Percentiles rank a stretch among this genome's conserved stretches.
These are phyloP conservation scores for Solea solea DNA, from an alignment of 2,113 vertebrate species.

Conservation along the genomic window DNA sequence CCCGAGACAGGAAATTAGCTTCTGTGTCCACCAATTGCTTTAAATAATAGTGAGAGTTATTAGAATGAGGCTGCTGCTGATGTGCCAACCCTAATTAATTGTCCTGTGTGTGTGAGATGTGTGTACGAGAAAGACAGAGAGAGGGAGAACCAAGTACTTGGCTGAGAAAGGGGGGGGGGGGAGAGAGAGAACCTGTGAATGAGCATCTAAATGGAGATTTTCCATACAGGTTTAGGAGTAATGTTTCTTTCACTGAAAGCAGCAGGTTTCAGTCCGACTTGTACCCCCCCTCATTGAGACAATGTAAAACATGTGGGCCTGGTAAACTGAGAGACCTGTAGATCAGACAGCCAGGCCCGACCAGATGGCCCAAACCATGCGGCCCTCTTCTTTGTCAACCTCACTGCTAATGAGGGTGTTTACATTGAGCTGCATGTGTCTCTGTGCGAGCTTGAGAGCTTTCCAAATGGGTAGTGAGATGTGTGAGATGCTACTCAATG, in stretches of 20 bases:
- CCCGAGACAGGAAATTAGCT: slow-evolving; percentile 65
- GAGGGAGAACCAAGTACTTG: too few species aligned
- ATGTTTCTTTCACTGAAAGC: slow-evolving; percentile 24
- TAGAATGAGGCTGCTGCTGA: slow-evolving; percentile 63
- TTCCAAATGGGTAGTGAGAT: neutral
- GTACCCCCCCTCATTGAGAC: slow-evolving; percentile 11
- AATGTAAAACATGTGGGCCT: slow-evolving; percentile 56
- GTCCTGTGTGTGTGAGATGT: slow-evolving; percentile 7
- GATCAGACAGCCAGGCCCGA: slow-evolving; percentile 48
- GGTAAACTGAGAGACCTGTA: slow-evolving; percentile 48
- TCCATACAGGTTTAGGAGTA: slow-evolving; percentile 1
- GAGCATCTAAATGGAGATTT: slow-evolving; percentile 1
- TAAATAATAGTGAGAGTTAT: slow-evolving; percentile 80
- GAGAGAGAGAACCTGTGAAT: slow-evolving; percentile 9
- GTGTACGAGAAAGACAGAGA: neutral
- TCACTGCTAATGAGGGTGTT: slow-evolving; percentile 62
- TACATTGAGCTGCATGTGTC: slow-evolving; percentile 45
- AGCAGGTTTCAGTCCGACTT: slow-evolving; percentile 19
- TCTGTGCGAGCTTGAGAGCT: slow-evolving; percentile 35
- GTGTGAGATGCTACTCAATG: neutral
- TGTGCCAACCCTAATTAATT: slow-evolving; percentile 76
- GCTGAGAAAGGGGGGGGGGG: neutral
- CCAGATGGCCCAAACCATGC: slow-evolving; percentile 60
- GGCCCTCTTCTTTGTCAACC: slow-evolving; percentile 49
- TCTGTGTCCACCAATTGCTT: slow-evolving; percentile 67